Percentiles rank a stretch among this genome's conserved stretches.
These are phyloP conservation scores for Lutjanus argentimaculatus DNA, from an alignment of 2,797 vertebrate genomes.

Conservation along the genomic window DNA sequence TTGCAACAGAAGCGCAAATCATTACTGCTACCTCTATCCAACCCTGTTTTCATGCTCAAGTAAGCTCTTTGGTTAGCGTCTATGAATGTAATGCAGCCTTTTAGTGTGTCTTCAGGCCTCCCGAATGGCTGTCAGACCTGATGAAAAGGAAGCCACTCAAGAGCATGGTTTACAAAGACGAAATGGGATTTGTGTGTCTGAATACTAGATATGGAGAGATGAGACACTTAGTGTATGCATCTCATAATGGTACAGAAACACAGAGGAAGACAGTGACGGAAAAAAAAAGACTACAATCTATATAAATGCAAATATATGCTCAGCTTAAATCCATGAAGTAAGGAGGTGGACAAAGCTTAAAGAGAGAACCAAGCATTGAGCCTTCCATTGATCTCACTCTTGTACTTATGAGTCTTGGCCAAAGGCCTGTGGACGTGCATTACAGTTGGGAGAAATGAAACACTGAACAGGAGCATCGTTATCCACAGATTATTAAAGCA, in stretches of 20 bases:
- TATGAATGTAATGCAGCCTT: slow-evolving; percentile 66
- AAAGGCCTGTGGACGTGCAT: slow-evolving; percentile 34
- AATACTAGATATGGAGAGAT: slow-evolving; percentile 49
- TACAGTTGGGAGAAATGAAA: slow-evolving; percentile 49
- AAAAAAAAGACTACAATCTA: slow-evolving; percentile 21
- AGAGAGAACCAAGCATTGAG: slow-evolving; percentile 44
- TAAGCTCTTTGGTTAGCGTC: slow-evolving; percentile 63
- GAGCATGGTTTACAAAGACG: slow-evolving; percentile 51
- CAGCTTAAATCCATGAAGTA: slow-evolving; percentile 41
- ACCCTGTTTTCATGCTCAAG: slow-evolving; percentile 72
- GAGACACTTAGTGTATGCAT: slow-evolving; percentile 55
- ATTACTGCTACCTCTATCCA: slow-evolving; percentile 67
- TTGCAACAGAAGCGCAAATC: slow-evolving; percentile 56
- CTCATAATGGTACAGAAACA: slow-evolving; percentile 38
- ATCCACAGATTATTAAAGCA: slow-evolving; percentile 62
- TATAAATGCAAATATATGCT: slow-evolving; percentile 52
- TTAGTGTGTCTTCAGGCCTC: slow-evolving; percentile 61
- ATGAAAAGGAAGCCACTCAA: slow-evolving; percentile 69
- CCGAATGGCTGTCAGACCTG: slow-evolving; percentile 64
- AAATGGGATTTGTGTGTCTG: slow-evolving; percentile 64
- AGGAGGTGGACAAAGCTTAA: slow-evolving; percentile 31
- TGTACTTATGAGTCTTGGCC: slow-evolving; percentile 37
- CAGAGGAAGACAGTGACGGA: slow-evolving; percentile 17
- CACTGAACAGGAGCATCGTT: slow-evolving; percentile 54
- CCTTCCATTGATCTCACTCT: slow-evolving; percentile 52